These are phyloP conservation scores for Bombus pyrosoma DNA, from an alignment of 1,140 invertebrate species.

Conservation along the genomic window DNA sequence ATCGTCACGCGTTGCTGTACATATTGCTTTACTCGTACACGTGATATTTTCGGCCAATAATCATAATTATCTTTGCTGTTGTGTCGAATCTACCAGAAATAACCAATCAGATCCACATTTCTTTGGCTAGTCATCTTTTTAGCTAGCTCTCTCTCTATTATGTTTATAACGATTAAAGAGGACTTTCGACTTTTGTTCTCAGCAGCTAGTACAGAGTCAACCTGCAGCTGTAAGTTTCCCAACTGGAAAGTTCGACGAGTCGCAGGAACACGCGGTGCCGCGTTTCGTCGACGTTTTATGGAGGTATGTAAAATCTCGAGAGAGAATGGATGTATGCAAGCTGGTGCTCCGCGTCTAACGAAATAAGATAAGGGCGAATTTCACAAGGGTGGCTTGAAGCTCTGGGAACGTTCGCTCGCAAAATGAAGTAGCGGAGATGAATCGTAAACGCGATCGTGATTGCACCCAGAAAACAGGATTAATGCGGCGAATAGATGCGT, in stretches of 20 bases:
- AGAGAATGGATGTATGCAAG: neutral
- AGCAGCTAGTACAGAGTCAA: neutral
- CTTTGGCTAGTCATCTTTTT: too few relatives aligned
- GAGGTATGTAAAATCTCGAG: neutral
- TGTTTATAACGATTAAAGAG: too few relatives aligned
- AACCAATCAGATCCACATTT: too few relatives aligned
- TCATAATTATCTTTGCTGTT: too few relatives aligned
- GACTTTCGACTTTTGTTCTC: neutral
- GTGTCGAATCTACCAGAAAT: too few relatives aligned
- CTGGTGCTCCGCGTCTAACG: neutral
- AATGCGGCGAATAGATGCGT: neutral
- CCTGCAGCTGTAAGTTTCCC: neutral
- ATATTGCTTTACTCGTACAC: too few relatives aligned
- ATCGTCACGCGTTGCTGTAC: too few relatives aligned
- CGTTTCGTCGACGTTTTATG: neutral
- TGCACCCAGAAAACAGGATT: neutral
- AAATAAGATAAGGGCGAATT: neutral
- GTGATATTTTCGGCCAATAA: too few relatives aligned
- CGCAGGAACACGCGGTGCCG: neutral
- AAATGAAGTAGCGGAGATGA: constrained; percentile 17
- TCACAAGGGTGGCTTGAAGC: neutral
- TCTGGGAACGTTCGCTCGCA: neutral
- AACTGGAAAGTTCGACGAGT: neutral
- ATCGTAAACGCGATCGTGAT: constrained; percentile 30
- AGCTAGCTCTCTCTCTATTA: too few relatives aligned